Evolutionary conservation across 2,888 invertebrate genomes (phyloP).

Genomic region (Plebejus anna): DNA sequence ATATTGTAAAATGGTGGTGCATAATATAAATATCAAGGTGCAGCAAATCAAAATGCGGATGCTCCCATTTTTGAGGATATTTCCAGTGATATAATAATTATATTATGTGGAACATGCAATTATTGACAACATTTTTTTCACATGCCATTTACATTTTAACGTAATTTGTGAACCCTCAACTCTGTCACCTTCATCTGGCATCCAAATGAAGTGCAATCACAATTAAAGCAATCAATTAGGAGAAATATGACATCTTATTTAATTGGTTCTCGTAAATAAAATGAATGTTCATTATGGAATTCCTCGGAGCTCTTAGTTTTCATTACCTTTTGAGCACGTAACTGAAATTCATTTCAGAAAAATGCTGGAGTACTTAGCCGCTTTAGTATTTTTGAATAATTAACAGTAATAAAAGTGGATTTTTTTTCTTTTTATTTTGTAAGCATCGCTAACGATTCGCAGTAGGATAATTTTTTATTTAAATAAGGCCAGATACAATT

Average conservation of each 20-base stretch:
- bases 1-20: too few species aligned
- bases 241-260: slow-evolving; percentile 18
- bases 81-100: too few species aligned
- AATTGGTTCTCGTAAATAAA: slow-evolving; percentile 17
- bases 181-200: background rate
- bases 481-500: background rate
- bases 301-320: slow-evolving; percentile 24
- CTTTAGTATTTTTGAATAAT: slow-evolving; percentile 13
- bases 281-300: slow-evolving; percentile 17
- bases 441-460: background rate
- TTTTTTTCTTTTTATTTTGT: background rate
- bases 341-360: slow-evolving; percentile 23
- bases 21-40: background rate
- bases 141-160: background rate
- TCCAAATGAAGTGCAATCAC: slow-evolving; percentile 2
- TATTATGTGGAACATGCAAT: background rate
- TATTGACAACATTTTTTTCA: background rate
- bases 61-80: too few species aligned
- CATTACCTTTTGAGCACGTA: slow-evolving; percentile 26
- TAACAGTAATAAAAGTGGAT: background rate
- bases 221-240: slow-evolving; percentile 11
- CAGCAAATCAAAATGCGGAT: background rate
- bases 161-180: background rate
- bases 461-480: background rate
- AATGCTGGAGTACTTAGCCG: slow-evolving; percentile 1